Evolutionary conservation across 2,113 vertebrate species (phyloP).

Genomic region (Heterocephalus glaber): DNA sequence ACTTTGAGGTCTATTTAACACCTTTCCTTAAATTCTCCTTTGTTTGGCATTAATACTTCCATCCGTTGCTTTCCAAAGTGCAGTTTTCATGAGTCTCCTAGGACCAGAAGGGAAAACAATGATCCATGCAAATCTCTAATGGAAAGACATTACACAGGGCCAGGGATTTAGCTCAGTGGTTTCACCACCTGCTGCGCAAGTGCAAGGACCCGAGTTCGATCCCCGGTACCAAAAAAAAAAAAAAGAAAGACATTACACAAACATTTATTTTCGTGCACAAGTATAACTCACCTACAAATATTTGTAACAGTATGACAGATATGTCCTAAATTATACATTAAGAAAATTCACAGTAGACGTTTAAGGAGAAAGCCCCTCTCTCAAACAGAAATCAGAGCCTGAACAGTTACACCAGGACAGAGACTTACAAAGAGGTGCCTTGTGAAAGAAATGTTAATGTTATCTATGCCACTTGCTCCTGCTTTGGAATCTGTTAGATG

Average conservation of each 20-base stretch:
- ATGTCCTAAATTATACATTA: conserved; percentile 1
- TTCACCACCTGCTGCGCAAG: too few relatives aligned
- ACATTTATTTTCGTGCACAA: background rate
- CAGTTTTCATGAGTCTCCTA: conserved; percentile 29
- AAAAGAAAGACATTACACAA: background rate
- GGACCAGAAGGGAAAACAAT: background rate
- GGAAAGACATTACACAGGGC: background rate
- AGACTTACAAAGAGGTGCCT: background rate
- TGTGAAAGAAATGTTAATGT: background rate
- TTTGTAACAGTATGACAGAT: background rate
- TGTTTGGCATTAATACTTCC: background rate
- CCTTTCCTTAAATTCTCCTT: conserved; percentile 12
- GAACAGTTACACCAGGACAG: background rate
- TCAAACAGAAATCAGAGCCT: background rate
- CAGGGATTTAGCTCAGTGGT: too few relatives aligned
- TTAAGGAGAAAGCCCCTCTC: conserved; percentile 18
- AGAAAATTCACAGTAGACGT: background rate
- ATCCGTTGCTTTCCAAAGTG: conserved; percentile 27
- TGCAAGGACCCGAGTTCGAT: too few relatives aligned
- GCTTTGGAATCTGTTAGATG: conserved; percentile 39
- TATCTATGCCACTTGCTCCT: background rate
- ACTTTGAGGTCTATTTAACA: background rate
- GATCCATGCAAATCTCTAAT: conserved; percentile 22
- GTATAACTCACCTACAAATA: background rate
- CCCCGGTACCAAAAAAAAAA: too few relatives aligned